These are phyloP conservation scores for Sinocyclocheilus anophthalmus DNA, from an alignment of 2,113 vertebrate species.

Conservation along the genomic window DNA sequence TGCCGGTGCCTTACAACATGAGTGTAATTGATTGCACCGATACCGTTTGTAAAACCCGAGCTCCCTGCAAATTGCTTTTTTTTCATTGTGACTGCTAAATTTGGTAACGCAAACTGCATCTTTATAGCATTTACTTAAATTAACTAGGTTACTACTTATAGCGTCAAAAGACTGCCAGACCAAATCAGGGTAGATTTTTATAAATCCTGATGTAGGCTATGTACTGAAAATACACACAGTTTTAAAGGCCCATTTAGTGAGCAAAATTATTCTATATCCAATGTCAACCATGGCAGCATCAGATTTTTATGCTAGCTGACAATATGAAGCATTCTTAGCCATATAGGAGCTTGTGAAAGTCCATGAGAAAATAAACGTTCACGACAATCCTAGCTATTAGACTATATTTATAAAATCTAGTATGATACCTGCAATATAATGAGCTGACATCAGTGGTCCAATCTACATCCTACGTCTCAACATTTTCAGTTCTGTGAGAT, in stretches of 20 bases:
- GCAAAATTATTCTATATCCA: conserved; percentile 31
- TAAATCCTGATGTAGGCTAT: not conserved
- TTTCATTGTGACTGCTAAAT: conserved; percentile 2
- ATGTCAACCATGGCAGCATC: conserved; percentile 35
- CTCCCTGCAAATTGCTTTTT: conserved; percentile 15
- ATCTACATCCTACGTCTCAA: conserved; percentile 30
- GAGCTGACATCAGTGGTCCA: not conserved
- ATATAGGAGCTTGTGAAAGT: conserved; percentile 49
- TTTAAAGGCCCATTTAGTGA: conserved; percentile 15
- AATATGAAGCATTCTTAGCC: conserved; percentile 28
- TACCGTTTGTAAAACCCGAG: conserved; percentile 1
- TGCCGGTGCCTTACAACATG: not conserved
- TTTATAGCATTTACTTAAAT: not conserved
- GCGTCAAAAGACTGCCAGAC: not conserved
- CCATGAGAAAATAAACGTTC: conserved; percentile 39
- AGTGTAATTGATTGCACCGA: conserved; percentile 24
- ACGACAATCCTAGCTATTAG: not conserved
- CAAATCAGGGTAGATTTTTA: not conserved
- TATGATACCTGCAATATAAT: not conserved
- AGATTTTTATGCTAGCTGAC: conserved; percentile 45
- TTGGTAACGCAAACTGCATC: not conserved
- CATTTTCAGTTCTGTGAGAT: conserved; percentile 21
- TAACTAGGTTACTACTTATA: not conserved
- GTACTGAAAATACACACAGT: not conserved
- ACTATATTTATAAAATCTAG: not conserved